These are phyloP conservation scores for Exocentrus adspersus DNA, from an alignment of 2,888 invertebrate species.

Conservation along the genomic window DNA sequence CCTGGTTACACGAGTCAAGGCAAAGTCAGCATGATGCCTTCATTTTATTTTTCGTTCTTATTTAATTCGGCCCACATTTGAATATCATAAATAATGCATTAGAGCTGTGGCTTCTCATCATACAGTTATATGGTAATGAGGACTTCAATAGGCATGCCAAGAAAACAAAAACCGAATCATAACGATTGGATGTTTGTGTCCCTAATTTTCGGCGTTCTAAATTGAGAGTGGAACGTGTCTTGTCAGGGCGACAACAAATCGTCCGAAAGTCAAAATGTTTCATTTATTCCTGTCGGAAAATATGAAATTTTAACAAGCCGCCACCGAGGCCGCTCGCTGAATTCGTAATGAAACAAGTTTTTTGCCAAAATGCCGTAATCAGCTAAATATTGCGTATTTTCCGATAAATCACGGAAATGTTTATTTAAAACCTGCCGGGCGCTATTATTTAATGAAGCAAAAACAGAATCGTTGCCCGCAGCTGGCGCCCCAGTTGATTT, in stretches of 20 bases:
- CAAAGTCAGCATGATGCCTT: slow-evolving; percentile 21
- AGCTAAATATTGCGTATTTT: too few species aligned
- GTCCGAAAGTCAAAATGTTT: background rate
- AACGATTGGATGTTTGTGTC: slow-evolving; percentile 18
- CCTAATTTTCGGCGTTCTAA: slow-evolving; percentile 9
- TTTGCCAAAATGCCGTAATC: too few species aligned
- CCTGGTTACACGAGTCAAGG: background rate
- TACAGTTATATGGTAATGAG: slow-evolving; percentile 22
- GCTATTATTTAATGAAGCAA: too few species aligned
- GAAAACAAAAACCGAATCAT: slow-evolving; percentile 21
- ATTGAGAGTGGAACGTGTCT: background rate
- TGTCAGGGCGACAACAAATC: background rate
- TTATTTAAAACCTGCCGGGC: too few species aligned
- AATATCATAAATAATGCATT: slow-evolving; percentile 35
- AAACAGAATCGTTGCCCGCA: too few species aligned
- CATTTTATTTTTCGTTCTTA: slow-evolving; percentile 31
- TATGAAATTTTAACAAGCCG: background rate
- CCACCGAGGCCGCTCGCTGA: too few species aligned
- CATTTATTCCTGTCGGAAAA: background rate
- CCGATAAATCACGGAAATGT: too few species aligned
- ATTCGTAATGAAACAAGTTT: too few species aligned
- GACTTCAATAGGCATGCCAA: slow-evolving; percentile 5
- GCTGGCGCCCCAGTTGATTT: too few species aligned
- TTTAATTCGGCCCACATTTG: slow-evolving; percentile 30
- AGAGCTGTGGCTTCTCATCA: slow-evolving; percentile 16